Evolutionary conservation across 2,888 invertebrate species (phyloP), one percentile per base, ranked within the genome.

Genomic region (Spisula solida): DNA sequence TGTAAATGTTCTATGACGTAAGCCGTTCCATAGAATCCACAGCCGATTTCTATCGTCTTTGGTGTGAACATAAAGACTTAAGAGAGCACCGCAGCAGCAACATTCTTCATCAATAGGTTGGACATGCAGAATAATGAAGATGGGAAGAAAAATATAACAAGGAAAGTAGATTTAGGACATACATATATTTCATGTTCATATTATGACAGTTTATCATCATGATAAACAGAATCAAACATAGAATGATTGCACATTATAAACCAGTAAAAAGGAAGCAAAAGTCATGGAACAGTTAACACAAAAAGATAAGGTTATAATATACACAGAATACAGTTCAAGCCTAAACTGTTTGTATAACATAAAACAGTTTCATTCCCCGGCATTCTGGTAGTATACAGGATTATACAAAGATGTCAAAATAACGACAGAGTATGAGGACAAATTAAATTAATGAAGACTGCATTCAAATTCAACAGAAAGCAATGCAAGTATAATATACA

Each of bases 151-250:
- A 78, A 34, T 78, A 84, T 34, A 78, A 84, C 84, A 84, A 78
- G 70, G 18, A 18, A 10, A 34, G 34, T 79, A 47, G n/a, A 5
- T 41, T 84, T 78, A 48, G 55, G 75, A 84, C 84, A 84, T 78
- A 84, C 84, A 84, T 84, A 29, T 84, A 84, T 84, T 84, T 84
- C 55, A 78, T 83, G 70, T 70, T 1, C 0, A 10, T 31, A 29
- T 70, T 25, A 29, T 70, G 8, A 70, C 31, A 29, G 41, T 70
- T n/a, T 14, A 70, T 70, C 70, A 70, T 70, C 70, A 66, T 25
- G 14, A 56, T 20, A 70, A 70, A 70, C 70, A 29, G 8, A 70
- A 29, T 31, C 70, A 70, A 29, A 70, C 70, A 70, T 41, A 29
- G 70, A 70, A 70, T 70, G 70, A 70, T 70, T 70, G 70, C 70